phyloP scores from a whole-genome alignment of 2,888 invertebrate species.

The Athalia cordata region DNA sequence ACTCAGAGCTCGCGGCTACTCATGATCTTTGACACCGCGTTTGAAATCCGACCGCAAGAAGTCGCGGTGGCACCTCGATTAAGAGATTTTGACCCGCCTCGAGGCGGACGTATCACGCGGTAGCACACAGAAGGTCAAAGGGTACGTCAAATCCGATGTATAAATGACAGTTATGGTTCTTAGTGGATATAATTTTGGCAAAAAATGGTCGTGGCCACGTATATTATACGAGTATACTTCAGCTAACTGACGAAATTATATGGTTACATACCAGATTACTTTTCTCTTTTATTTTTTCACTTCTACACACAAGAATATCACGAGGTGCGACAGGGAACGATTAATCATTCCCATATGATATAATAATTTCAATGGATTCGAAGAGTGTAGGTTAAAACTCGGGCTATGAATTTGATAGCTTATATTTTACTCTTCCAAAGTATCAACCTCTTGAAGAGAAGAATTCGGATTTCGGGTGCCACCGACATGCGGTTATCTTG shows the following conservation, averaged over 20 bases:
- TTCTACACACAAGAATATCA: background rate
- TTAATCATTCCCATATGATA: conserved; percentile 9
- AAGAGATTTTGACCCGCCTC: background rate
- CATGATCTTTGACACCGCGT: background rate
- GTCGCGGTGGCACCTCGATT: background rate
- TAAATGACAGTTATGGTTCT: conserved; percentile 10
- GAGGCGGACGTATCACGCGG: background rate
- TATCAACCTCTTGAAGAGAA: background rate
- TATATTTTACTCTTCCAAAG: background rate
- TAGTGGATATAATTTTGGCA: too few species aligned
- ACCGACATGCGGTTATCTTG: conserved; percentile 38
- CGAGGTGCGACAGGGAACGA: background rate
- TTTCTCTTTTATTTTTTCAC: background rate
- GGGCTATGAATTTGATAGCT: background rate
- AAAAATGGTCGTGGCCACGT: too few species aligned
- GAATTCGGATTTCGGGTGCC: conserved; percentile 2
- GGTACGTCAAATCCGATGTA: background rate
- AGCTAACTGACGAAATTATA: too few species aligned
- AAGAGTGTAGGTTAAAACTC: too few species aligned
- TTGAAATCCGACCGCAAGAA: background rate
- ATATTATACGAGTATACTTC: too few species aligned
- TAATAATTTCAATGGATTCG: background rate
- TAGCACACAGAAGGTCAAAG: background rate
- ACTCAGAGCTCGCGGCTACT: background rate
- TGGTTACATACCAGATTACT: background rate